These are phyloP conservation scores for Cacatua alba DNA, from an alignment of 2,113 vertebrate species.

Conservation along the genomic window DNA sequence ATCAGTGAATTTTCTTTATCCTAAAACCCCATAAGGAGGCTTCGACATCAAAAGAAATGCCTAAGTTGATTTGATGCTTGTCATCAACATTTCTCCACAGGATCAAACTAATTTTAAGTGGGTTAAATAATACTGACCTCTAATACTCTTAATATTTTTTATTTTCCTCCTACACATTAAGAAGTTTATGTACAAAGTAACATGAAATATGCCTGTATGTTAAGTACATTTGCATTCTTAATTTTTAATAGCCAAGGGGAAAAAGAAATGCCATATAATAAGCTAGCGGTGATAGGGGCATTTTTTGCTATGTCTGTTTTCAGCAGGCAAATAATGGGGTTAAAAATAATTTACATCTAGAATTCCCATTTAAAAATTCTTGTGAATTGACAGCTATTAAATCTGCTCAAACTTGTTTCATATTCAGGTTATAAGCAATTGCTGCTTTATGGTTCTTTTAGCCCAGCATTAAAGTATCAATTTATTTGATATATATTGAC, in stretches of 20 bases:
- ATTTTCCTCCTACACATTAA: conserved; percentile 56
- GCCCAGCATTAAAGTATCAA: neutral
- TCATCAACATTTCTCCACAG: conserved; percentile 55
- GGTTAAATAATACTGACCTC: conserved; percentile 69
- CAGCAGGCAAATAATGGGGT: neutral
- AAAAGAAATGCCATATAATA: neutral
- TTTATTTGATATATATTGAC: neutral
- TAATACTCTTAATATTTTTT: conserved; percentile 64
- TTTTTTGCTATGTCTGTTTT: neutral
- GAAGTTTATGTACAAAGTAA: conserved; percentile 55
- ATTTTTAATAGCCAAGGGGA: neutral
- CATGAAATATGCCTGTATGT: conserved; percentile 15
- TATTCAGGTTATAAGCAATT: neutral
- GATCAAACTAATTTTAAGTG: conserved; percentile 61
- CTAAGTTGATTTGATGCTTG: conserved; percentile 67
- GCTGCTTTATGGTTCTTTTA: neutral
- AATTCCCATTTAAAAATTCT: neutral
- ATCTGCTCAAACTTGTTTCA: neutral
- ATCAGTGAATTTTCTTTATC: conserved; percentile 53
- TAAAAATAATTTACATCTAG: neutral
- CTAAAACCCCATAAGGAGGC: conserved; percentile 63
- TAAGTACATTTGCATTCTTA: conserved; percentile 35
- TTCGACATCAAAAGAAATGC: conserved; percentile 71
- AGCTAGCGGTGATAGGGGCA: neutral
- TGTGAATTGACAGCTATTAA: neutral